Conservation (phyloP, 2,888 invertebrate species). For the Nomada ferruginata region DNA sequence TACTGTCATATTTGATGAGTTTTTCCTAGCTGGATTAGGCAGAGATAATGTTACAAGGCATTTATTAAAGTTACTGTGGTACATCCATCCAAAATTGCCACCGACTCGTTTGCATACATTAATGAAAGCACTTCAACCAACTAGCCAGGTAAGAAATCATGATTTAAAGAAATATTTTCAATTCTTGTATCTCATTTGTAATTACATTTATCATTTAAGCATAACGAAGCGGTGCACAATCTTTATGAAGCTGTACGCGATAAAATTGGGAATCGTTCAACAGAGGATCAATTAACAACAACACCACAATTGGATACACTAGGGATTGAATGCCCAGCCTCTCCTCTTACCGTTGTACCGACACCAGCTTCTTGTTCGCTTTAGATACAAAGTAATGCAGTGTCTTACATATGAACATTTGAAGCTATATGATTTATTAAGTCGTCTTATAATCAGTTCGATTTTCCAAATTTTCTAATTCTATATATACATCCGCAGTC, state of each 20-base stretch:
- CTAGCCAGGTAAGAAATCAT: conserved; percentile 82
- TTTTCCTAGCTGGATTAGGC: conserved; percentile 94
- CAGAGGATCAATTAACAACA: conserved; percentile 88
- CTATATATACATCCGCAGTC: conserved; percentile 14
- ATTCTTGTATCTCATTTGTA: conserved; percentile 7
- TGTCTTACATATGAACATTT: not conserved
- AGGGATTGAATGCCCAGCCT: conserved; percentile 91
- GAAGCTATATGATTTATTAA: conserved; percentile 12
- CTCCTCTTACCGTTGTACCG: conserved; percentile 80
- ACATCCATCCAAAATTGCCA: conserved; percentile 94
- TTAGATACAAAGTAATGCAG: conserved; percentile 12
- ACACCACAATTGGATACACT: conserved; percentile 87
- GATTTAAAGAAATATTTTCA: not conserved
- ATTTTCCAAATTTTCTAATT: conserved; percentile 29
- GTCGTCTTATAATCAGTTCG: not conserved
- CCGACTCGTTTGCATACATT: conserved; percentile 91
- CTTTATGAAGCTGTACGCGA: conserved; percentile 91
- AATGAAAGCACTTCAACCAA: conserved; percentile 91
- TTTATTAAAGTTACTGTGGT: conserved; percentile 95
- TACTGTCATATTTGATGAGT: conserved; percentile 97
- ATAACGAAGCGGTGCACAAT: conserved; percentile 93
- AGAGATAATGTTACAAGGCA: conserved; percentile 97
- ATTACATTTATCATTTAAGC: conserved; percentile 83
- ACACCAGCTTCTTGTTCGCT: conserved; percentile 48
- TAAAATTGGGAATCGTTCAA: conserved; percentile 87